Evolutionary conservation across 2,888 invertebrate species (phyloP).

Genomic region (Timandra comae): DNA sequence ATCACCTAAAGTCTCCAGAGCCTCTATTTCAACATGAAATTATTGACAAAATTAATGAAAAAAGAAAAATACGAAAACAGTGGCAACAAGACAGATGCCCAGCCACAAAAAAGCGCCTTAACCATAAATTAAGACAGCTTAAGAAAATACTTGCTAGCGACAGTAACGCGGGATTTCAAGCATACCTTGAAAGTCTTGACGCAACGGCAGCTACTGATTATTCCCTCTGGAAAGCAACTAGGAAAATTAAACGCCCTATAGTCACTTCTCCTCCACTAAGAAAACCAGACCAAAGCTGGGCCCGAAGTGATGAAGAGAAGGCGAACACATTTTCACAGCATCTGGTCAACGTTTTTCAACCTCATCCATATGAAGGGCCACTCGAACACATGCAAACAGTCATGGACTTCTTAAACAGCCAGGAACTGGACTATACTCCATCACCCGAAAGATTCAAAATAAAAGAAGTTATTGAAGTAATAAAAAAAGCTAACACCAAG

Average conservation of each 20-base stretch:
- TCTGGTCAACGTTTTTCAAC: conserved; percentile 8
- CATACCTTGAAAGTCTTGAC: conserved; percentile 7
- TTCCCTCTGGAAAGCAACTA: conserved; percentile 21
- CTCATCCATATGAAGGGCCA: conserved; percentile 1
- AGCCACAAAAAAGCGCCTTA: conserved; percentile 9
- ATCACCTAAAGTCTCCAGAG: not conserved
- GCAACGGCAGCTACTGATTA: conserved; percentile 12
- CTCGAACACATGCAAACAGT: conserved; percentile 2
- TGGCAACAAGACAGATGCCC: conserved; percentile 16
- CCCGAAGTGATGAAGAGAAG: conserved; percentile 9
- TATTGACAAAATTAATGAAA: conserved; percentile 11
- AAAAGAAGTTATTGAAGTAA: not conserved
- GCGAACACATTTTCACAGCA: conserved; percentile 10
- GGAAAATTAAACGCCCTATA: conserved; percentile 11
- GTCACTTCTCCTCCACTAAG: conserved; percentile 6
- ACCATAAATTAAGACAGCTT: conserved; percentile 5
- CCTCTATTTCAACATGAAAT: conserved; percentile 7
- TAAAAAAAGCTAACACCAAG: not conserved
- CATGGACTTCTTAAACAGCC: not conserved
- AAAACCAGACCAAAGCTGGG: conserved; percentile 7
- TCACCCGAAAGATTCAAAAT: not conserved
- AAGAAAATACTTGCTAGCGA: conserved; percentile 1
- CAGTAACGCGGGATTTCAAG: not conserved
- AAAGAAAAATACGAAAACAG: conserved; percentile 8
- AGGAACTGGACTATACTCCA: conserved; percentile 1